phyloP scores from a whole-genome alignment of 2,888 invertebrate species.

The Drosophila niveifrons region DNA sequence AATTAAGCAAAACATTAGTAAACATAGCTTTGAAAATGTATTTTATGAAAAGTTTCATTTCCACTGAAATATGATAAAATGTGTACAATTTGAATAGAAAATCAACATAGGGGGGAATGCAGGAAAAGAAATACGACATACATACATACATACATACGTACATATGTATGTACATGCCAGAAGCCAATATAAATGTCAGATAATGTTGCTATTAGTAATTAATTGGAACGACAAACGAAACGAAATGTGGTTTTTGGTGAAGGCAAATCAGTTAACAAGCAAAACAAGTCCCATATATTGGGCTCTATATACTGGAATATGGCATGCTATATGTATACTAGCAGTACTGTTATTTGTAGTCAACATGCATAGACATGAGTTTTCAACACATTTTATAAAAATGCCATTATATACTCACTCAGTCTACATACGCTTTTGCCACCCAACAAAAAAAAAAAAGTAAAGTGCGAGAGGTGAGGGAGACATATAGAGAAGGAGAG shows the following conservation, averaged over 20 bases:
- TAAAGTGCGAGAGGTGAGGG: not conserved
- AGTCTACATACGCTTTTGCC: slow-evolving; percentile 18
- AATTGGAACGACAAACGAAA: slow-evolving; percentile 22
- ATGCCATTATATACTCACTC: slow-evolving; percentile 5
- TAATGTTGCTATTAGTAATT: slow-evolving; percentile 23
- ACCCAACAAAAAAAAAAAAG: not conserved
- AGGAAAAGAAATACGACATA: not conserved
- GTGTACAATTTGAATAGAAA: slow-evolving; percentile 3
- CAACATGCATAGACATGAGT: slow-evolving; percentile 31
- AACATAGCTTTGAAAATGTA: too few species aligned
- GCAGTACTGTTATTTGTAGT: slow-evolving; percentile 21
- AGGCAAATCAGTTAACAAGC: slow-evolving; percentile 18
- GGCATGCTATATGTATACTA: slow-evolving; percentile 3
- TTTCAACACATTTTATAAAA: slow-evolving; percentile 19
- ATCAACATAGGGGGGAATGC: not conserved
- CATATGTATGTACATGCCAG: slow-evolving; percentile 2
- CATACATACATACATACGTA: not conserved
- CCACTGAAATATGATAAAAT: not conserved
- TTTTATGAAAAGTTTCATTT: not conserved
- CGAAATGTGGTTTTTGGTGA: slow-evolving; percentile 8
- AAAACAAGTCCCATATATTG: slow-evolving; percentile 11
- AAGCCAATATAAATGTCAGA: slow-evolving; percentile 24
- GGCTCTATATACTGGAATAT: slow-evolving; percentile 7
- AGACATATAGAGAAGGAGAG: not conserved
- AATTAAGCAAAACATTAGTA: too few species aligned